Percentiles rank a stretch among this genome's conserved stretches.
Evolutionary conservation across 2,113 vertebrate species (phyloP).

Genomic region (Erythrolamprus reginae): DNA sequence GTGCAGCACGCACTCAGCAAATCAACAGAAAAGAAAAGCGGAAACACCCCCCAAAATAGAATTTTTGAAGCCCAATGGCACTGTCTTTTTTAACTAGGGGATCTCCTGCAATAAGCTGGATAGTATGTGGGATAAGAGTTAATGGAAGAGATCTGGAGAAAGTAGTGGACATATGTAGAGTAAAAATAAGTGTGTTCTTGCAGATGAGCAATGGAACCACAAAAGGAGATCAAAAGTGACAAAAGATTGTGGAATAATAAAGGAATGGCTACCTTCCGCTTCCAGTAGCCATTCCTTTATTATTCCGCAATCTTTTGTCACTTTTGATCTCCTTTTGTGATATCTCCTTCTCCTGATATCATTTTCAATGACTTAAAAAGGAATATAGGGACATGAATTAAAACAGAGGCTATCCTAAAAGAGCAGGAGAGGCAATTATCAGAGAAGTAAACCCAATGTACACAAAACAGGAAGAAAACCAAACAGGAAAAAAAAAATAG

Average conservation of each 20-base stretch:
- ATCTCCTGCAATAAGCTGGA: background rate
- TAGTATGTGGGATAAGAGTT: background rate
- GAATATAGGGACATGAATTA: background rate
- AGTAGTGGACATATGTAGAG: background rate
- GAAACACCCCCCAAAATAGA: background rate
- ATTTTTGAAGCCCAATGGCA: background rate
- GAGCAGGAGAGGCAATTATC: background rate
- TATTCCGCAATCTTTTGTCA: no score
- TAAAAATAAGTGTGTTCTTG: background rate
- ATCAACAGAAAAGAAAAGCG: no score
- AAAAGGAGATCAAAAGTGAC: background rate
- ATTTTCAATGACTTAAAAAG: background rate
- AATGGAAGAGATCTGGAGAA: background rate
- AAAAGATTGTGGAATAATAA: background rate
- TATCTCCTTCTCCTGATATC: no score
- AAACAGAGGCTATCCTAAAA: background rate
- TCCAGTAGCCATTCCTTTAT: no score
- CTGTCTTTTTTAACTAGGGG: background rate
- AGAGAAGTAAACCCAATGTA: background rate
- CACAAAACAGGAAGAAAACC: background rate
- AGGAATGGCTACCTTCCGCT: background rate
- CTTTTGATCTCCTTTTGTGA: no score
- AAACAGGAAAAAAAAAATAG: background rate
- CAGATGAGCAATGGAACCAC: background rate
- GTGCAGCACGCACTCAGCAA: no score